phyloP scores from a whole-genome alignment of 1,140 invertebrate genomes.

The Drosophila tani region DNA sequence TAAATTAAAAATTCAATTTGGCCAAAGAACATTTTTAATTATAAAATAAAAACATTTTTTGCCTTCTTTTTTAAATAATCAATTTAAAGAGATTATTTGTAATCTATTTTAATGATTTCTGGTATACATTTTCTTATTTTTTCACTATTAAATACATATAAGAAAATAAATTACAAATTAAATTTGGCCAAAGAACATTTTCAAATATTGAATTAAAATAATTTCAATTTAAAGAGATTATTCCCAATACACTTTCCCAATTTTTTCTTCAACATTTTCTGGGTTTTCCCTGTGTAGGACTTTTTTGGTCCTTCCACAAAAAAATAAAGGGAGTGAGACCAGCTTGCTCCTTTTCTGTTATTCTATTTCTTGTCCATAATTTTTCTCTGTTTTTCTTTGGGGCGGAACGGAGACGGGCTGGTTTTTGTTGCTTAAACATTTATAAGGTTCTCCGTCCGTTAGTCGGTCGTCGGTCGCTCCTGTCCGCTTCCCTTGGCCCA shows the following conservation, averaged over 20 bases:
- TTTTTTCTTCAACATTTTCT: constrained; percentile 7
- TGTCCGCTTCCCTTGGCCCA: constrained; percentile 22
- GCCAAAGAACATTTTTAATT: too few relatives aligned
- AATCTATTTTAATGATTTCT: constrained; percentile 3
- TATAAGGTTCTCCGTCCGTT: constrained; percentile 34
- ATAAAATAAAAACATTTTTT: too few relatives aligned
- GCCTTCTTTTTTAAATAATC: too few relatives aligned
- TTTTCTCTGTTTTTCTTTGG: constrained; percentile 8
- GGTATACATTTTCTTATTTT: constrained; percentile 3
- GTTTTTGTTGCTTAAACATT: constrained; percentile 44
- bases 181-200: too few relatives aligned
- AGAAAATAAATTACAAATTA: too few relatives aligned
- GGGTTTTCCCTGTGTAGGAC: constrained; percentile 1
- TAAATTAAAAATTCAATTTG: too few relatives aligned
- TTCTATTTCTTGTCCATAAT: constrained; percentile 34
- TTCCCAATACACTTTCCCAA: not conserved
- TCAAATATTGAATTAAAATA: too few relatives aligned
- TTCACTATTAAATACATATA: too few relatives aligned
- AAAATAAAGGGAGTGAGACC: not conserved
- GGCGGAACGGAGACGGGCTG: constrained; percentile 23
- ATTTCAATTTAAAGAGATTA: not conserved
- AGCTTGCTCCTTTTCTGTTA: constrained; percentile 17
- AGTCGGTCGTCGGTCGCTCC: not conserved
- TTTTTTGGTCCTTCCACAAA: not conserved
- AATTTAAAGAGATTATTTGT: not conserved